Evolutionary conservation across 2,113 vertebrate genomes (phyloP), one percentile per base, ranked within the genome.

Genomic region (Corythoichthys intestinalis): DNA sequence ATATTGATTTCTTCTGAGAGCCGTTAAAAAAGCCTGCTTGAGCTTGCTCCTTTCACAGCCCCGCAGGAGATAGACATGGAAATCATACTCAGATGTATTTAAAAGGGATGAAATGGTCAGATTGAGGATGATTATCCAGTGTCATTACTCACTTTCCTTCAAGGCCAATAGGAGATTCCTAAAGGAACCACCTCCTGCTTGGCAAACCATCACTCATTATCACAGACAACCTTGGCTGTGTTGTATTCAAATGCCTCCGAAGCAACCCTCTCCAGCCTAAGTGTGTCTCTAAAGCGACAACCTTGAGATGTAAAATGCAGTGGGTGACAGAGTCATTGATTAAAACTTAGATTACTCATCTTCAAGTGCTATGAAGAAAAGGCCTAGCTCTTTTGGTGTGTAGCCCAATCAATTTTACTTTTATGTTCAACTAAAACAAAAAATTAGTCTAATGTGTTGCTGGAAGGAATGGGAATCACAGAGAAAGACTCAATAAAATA

Each of bases 201-300:
- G 80, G 71, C 65, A 69, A 65, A 65, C 70, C 76, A 50, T 84
- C 71, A 76, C 81, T 75, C 76, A 83, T 79, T 77, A 66, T 74
- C 70, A 65, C 78, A 2, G 61, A 34, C 77, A 87, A 82, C 85
- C 88, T 87, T 83, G 83, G 64, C 73, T 15, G 39, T 65, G 85
- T 79, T 70, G 74, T 77, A 79, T 85, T 87, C 85, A 85, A 82
- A 88, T 77, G 81, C 81, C 74, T 83, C 71, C 66, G 68, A 87
- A 88, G 85, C 71, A 58, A 65, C 41, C 66, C 73, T 76, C 74
- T 83, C 77, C 83, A 34, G 56, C 60, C 49, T 53, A 64, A 4
- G 20, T 37, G 65, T 60, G 17, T 60, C 66, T 61, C 52, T 12
- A 73, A 71, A 71, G 68, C 66, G 70, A 67, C 8, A 72, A 75